These are phyloP conservation scores for Sycophila texana DNA, from an alignment of 2,888 invertebrate species.

Conservation along the genomic window DNA sequence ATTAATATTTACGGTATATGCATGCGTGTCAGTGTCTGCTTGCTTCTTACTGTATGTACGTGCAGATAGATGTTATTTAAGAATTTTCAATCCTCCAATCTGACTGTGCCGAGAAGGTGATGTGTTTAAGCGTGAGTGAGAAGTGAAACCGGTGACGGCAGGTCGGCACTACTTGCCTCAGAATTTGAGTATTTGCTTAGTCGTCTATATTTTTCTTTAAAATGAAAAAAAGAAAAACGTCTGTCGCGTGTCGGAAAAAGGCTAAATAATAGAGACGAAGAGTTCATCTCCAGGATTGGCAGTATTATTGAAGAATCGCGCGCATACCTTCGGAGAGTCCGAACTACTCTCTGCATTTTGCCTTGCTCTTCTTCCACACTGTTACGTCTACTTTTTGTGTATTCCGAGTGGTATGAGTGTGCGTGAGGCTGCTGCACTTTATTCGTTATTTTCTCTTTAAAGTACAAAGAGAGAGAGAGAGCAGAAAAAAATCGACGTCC, in stretches of 20 bases:
- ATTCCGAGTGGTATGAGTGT: too few species aligned
- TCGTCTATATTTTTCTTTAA: not conserved
- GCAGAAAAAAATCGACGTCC: slow-evolving; percentile 68
- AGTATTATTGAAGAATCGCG: slow-evolving; percentile 72
- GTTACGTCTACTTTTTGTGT: too few species aligned
- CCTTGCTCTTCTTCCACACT: slow-evolving; percentile 13
- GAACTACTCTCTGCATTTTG: slow-evolving; percentile 48
- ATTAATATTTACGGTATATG: not conserved
- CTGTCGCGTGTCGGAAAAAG: slow-evolving; percentile 50
- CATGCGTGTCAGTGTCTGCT: slow-evolving; percentile 37
- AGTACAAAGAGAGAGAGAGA: slow-evolving; percentile 59
- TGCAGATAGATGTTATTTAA: slow-evolving; percentile 52
- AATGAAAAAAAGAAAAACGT: not conserved
- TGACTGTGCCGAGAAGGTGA: not conserved
- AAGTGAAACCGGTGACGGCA: slow-evolving; percentile 59
- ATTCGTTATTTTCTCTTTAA: slow-evolving; percentile 26
- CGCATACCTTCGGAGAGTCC: slow-evolving; percentile 14
- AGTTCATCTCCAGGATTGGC: slow-evolving; percentile 70
- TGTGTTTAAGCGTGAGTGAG: not conserved
- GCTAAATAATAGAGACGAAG: slow-evolving; percentile 61
- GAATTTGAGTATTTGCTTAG: too few species aligned
- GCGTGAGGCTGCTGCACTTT: too few species aligned
- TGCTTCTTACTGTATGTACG: not conserved
- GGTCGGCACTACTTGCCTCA: slow-evolving; percentile 49
- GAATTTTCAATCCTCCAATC: too few species aligned